phyloP scores from a whole-genome alignment of 2,888 invertebrate genomes.

The Chloroclysta siterata region DNA sequence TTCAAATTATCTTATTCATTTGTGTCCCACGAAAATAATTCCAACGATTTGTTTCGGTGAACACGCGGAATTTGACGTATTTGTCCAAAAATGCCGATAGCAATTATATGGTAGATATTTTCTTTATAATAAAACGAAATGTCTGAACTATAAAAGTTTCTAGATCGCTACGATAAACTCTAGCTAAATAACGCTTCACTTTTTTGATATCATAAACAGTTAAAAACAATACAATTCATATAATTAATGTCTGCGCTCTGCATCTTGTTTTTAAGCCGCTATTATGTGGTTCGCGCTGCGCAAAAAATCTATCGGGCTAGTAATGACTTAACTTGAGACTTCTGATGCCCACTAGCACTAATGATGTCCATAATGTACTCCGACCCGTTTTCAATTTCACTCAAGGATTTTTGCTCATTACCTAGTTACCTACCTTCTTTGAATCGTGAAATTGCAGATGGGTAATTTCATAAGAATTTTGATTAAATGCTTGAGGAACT shows the following conservation, averaged over 20 bases:
- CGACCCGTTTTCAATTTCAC: conserved; percentile 32
- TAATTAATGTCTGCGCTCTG: conserved; percentile 54
- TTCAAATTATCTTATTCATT: conserved; percentile 2
- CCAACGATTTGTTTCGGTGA: too few species aligned
- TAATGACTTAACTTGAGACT: conserved; percentile 35
- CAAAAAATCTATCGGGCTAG: conserved; percentile 33
- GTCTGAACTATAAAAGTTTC: too few species aligned
- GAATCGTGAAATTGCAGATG: conserved; percentile 21
- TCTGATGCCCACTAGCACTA: conserved; percentile 28
- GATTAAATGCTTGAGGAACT: conserved; percentile 6
- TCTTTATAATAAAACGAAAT: too few species aligned
- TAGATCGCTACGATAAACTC: too few species aligned
- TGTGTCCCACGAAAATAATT: not conserved
- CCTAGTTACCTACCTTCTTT: not conserved
- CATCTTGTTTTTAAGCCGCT: conserved; percentile 42
- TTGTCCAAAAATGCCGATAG: not conserved
- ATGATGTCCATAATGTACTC: conserved; percentile 26
- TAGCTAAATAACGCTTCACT: conserved; percentile 39
- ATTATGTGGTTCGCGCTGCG: conserved; percentile 33
- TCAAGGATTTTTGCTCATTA: conserved; percentile 27
- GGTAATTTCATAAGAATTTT: conserved; percentile 17
- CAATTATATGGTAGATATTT: not conserved
- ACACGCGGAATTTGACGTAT: not conserved
- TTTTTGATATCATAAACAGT: conserved; percentile 61
- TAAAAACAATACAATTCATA: conserved; percentile 43